Percentiles rank a stretch among this genome's conserved stretches.
Evolutionary conservation across 1,140 invertebrate genomes (phyloP).

Genomic region (Drosophila sechellia): DNA sequence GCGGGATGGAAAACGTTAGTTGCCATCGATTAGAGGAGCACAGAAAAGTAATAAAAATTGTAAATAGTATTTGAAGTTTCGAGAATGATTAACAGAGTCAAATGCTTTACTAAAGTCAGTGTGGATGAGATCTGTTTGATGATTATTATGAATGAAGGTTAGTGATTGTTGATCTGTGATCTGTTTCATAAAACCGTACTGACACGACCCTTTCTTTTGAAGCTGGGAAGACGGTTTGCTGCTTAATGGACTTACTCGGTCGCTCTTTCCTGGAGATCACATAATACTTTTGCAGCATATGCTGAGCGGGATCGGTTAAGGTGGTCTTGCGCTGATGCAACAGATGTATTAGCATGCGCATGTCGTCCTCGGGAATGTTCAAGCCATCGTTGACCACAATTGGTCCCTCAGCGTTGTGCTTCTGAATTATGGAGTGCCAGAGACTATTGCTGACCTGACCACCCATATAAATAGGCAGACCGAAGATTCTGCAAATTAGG

Average conservation of each 20-base stretch:
- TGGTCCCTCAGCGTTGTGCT: constrained; percentile 8
- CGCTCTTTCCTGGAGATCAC: constrained; percentile 59
- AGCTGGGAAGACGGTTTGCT: too few species aligned
- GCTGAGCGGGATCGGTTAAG: constrained; percentile 45
- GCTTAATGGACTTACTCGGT: constrained; percentile 45
- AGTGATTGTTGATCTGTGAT: too few species aligned
- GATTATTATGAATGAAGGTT: too few species aligned
- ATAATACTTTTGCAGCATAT: constrained; percentile 71
- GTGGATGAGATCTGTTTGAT: too few species aligned
- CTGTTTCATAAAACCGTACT: too few species aligned
- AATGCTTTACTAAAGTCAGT: too few species aligned
- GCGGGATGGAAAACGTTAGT: constrained; percentile 2
- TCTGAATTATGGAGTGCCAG: constrained; percentile 47
- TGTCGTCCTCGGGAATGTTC: constrained; percentile 57
- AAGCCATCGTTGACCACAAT: constrained; percentile 39
- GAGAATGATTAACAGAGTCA: too few species aligned
- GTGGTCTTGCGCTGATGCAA: constrained; percentile 55
- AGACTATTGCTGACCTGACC: constrained; percentile 43
- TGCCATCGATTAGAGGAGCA: constrained; percentile 25
- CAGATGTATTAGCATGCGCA: constrained; percentile 47
- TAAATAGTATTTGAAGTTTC: too few species aligned
- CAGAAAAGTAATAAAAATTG: neutral
- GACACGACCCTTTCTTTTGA: too few species aligned
- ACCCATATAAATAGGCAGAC: constrained; percentile 71
- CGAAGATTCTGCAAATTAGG: constrained; percentile 61